A percentile compares a stretch with the other conserved stretches of the same genome.
phyloP scores from a whole-genome alignment of 2,113 vertebrate species.

The Strix aluco region DNA sequence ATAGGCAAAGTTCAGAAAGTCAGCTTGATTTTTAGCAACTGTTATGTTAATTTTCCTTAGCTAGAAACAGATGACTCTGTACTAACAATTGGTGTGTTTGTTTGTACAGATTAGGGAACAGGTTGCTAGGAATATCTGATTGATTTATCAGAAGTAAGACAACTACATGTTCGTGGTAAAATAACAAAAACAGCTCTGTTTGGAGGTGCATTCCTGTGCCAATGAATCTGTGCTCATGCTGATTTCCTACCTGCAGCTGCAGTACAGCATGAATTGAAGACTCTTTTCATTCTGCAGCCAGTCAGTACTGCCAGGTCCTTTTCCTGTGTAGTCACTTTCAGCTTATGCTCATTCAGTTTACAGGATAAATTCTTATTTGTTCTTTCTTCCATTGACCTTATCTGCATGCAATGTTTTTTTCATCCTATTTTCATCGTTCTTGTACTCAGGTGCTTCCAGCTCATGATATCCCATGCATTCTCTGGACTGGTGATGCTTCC shows the following conservation, averaged over 20 bases:
- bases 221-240: neutral
- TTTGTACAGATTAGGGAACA: neutral
- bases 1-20: neutral
- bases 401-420: neutral
- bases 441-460: neutral
- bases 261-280: neutral
- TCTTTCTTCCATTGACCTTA: neutral
- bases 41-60: neutral
- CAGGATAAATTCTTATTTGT: neutral
- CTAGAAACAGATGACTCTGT: neutral
- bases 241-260: neutral
- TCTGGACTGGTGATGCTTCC: rapidly evolving
- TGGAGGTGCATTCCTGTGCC: neutral
- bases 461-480: neutral
- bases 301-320: neutral
- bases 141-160: neutral
- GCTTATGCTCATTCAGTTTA: neutral
- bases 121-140: neutral
- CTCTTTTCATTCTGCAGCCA: neutral
- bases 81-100: neutral
- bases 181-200: neutral
- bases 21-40: neutral
- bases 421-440: neutral
- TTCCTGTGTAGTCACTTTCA: neutral
- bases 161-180: neutral